Evolutionary conservation across 1,140 invertebrate genomes (phyloP).

Genomic region (Ceratina australensis): DNA sequence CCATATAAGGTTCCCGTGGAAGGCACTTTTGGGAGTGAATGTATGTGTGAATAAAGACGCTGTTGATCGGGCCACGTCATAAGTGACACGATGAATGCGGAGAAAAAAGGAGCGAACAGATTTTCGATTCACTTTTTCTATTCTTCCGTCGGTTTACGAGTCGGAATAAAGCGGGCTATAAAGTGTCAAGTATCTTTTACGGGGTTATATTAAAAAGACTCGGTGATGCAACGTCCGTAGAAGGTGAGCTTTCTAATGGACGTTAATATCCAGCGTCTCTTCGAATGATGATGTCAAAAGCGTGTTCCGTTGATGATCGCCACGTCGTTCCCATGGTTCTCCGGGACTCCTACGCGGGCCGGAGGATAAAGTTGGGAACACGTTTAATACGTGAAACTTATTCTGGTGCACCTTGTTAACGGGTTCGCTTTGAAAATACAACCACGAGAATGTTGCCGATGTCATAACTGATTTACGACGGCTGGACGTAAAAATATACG

Average conservation of each 20-base stretch:
- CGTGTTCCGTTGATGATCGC: not conserved
- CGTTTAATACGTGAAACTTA: too few relatives aligned
- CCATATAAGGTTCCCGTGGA: too few relatives aligned
- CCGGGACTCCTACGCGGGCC: not conserved
- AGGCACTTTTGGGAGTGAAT: too few relatives aligned
- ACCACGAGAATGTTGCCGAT: too few relatives aligned
- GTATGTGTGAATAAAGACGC: slow-evolving; percentile 6
- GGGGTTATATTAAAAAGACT: not conserved
- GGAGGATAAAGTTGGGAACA: not conserved
- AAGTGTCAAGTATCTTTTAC: not conserved
- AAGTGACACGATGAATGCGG: not conserved
- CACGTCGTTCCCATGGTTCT: not conserved
- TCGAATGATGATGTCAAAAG: not conserved
- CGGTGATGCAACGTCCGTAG: not conserved
- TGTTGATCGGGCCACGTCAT: not conserved
- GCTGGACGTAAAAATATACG: too few relatives aligned
- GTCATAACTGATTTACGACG: too few relatives aligned
- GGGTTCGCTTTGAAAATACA: too few relatives aligned
- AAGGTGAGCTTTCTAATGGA: not conserved
- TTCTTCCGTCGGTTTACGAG: not conserved
- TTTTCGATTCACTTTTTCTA: not conserved
- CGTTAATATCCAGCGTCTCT: not conserved
- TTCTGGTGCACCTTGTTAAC: too few relatives aligned
- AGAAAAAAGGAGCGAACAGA: not conserved
- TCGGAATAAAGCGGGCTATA: not conserved